Conservation (phyloP, 2,797 vertebrate genomes). For the Rachycentron canadum region DNA sequence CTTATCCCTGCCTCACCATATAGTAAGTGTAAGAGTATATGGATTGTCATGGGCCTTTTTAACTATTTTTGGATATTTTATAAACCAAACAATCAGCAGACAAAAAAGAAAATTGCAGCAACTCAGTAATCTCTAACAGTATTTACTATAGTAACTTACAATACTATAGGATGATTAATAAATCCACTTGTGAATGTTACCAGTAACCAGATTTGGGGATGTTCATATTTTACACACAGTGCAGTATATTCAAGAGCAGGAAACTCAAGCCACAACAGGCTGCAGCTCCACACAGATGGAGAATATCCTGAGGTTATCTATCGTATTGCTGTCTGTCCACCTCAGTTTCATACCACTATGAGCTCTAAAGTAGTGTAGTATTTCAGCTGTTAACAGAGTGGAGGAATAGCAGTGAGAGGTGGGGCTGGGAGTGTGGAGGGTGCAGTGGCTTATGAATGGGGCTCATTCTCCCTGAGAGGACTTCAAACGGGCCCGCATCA, state of each 20-base stretch:
- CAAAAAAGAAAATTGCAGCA: background rate
- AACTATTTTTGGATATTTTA: slow-evolving; percentile 6
- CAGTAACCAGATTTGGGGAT: slow-evolving; percentile 5
- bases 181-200: background rate
- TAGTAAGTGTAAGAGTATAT: background rate
- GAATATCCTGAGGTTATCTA: slow-evolving; percentile 52
- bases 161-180: background rate
- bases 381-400: slow-evolving; percentile 83
- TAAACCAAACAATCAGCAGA: background rate
- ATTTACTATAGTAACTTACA: background rate
- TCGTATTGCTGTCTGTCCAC: slow-evolving; percentile 66
- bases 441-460: slow-evolving; percentile 74
- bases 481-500: slow-evolving; percentile 81
- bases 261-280: slow-evolving; percentile 42
- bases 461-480: slow-evolving; percentile 77
- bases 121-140: background rate
- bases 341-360: slow-evolving; percentile 55
- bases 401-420: slow-evolving; percentile 55
- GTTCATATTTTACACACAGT: slow-evolving; percentile 10
- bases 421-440: slow-evolving; percentile 59
- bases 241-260: slow-evolving; percentile 34
- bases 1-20: background rate
- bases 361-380: slow-evolving; percentile 69
- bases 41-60: background rate
- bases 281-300: slow-evolving; percentile 31